These are phyloP conservation scores for Thomomys bottae DNA, from an alignment of 2,113 vertebrate genomes.

Conservation along the genomic window DNA sequence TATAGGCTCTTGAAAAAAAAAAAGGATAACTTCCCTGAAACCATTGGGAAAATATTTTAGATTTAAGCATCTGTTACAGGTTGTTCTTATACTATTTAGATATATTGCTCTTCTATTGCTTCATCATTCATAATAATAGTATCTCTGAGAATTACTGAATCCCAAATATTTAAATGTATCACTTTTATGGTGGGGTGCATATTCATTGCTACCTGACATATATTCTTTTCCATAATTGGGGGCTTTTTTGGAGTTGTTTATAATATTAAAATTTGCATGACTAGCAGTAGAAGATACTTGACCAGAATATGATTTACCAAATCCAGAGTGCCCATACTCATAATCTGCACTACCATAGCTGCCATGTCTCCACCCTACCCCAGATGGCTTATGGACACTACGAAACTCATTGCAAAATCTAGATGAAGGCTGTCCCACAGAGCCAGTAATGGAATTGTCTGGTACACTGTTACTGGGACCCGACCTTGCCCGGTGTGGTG, in stretches of 20 bases:
- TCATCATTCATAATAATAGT: background rate
- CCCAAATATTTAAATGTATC: background rate
- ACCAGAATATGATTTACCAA: background rate
- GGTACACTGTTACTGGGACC: no score
- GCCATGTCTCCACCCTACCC: background rate
- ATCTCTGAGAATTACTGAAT: background rate
- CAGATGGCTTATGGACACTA: no score
- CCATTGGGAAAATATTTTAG: background rate
- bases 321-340: background rate
- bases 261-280: no score
- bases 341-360: slow-evolving; percentile 33
- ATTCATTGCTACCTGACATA: rapidly evolving
- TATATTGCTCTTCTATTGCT: background rate
- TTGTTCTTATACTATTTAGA: background rate
- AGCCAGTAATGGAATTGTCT: no score
- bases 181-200: rapidly evolving
- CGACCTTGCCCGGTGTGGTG: no score
- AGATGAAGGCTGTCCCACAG: no score
- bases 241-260: no score
- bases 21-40: rapidly evolving
- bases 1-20: background rate
- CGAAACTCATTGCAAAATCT: no score
- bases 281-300: no score
- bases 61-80: background rate
- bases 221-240: rapidly evolving